Conservation (phyloP, 2,888 invertebrate species). For the Sinodicranocentrus sp. region DNA sequence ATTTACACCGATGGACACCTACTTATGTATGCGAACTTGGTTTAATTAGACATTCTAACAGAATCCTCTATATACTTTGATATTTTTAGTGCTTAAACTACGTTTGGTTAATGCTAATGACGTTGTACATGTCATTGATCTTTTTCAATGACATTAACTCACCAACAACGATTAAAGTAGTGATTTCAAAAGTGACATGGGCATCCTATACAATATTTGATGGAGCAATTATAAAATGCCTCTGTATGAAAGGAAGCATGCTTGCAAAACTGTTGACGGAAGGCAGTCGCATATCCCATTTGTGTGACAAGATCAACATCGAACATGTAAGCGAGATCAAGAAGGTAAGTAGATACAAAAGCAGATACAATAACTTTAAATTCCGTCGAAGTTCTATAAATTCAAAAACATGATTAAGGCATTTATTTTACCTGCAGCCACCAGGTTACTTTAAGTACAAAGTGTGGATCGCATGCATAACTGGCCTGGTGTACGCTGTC, state of each 20-base stretch:
- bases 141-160: constrained; percentile 19
- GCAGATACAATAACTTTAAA: too few relatives aligned
- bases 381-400: too few relatives aligned
- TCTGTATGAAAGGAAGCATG: constrained; percentile 22
- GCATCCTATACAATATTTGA: constrained; percentile 46
- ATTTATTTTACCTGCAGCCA: too few relatives aligned
- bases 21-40: too few relatives aligned
- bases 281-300: constrained; percentile 16
- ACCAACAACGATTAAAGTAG: constrained; percentile 3
- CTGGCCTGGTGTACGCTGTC: constrained; percentile 10
- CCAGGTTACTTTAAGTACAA: too few relatives aligned
- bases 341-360: too few relatives aligned
- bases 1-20: too few relatives aligned
- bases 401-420: too few relatives aligned
- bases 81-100: constrained; percentile 34
- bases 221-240: constrained; percentile 5
- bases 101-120: constrained; percentile 30
- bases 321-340: too few relatives aligned
- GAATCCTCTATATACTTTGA: too few relatives aligned
- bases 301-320: background rate
- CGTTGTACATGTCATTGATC: constrained; percentile 29
- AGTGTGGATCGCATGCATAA: too few relatives aligned
- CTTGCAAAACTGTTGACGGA: constrained; percentile 33
- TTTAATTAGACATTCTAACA: too few relatives aligned
- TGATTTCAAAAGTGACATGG: constrained; percentile 33